Evolutionary conservation across 2,888 invertebrate genomes (phyloP), one percentile per base, ranked within the genome.

Genomic region (Drosophila hawaiiensis): DNA sequence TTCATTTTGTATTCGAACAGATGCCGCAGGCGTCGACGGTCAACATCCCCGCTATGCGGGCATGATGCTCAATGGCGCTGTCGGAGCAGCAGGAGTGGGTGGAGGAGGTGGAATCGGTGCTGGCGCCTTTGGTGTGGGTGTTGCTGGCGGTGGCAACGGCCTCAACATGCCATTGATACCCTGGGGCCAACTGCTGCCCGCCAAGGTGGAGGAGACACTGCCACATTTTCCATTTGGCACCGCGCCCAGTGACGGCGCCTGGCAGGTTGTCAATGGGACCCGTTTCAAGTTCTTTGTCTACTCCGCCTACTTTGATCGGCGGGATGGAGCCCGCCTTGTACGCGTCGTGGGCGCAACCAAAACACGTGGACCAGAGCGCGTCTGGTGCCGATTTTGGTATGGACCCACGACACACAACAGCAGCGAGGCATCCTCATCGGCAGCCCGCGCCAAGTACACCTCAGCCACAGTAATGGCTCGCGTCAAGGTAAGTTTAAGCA

Each of bases 211-310:
- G 77, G 94, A 94, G 37, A 93, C 93, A 31, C 91, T 95, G 78
- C 95, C 95, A 35, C 94, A 94, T 81, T 95, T 95, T 83, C 95
- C 96, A 80, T 95, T 95, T 82, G 96, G 95, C 92, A 94, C 95
- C 54, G 94, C 95, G 82, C 95, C 97, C 73, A 95, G 95, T 65
- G 96, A 97, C 91, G 97, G 96, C 43, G 95, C 95, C 73, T 97
- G 97, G 97, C 96, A 97, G 92, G 91, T 93, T 88, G 93, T 94
- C 84, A 94, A 94, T 82, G 93, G 93, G 53, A 94, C 93, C 78
- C 91, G 97, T 92, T 97, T 96, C 93, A 97, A 97, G 93, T 98
- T 98, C 94, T 97, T 96, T 94, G 97, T 98, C 61, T 98, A 97
- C 92, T 98, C 98, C 14, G 98, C 98, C 59, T 98, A 96, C 92